Base-by-base conservation (phyloP, 2,888 invertebrate genomes). In the Pollenia amentaria region DNA sequence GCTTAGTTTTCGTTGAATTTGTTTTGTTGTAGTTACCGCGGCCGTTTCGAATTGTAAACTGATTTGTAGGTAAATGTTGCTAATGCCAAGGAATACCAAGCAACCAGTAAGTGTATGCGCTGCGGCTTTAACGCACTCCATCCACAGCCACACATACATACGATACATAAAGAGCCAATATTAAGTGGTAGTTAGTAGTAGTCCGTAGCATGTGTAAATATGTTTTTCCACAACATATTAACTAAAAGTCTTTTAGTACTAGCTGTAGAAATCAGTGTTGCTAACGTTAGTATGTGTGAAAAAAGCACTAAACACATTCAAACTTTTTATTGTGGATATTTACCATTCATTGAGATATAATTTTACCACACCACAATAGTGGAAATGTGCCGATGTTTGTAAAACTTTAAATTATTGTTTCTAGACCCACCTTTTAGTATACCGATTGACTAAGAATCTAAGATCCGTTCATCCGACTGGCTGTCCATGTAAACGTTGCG, bases 21-120 rank as follows among this genome's bases (percentile, higher is more conserved):
- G 14, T 69, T 80, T 69, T 64, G 70, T 85, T 84, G 82, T 81
- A 64, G 87, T 88, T 85, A 82, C 85, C 85, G 72, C 84, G 62
- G 73, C 72, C 76, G 84, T 57, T 84, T 81, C 77, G 77, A 84
- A 77, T 53, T 77, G 84, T 87, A 73, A 87, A 87, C 87, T 87
- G 84, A 84, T 77, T 87, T 77, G 67, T 72, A 70, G 80, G 60
- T 72, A 83, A 82, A 77, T 79, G 82, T 83, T 81, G 72, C 65
- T 76, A 77, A 81, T 77, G 76, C 57, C 76, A 44, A 65, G 76
- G 70, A 80, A 76, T 53, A 80, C 87, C 76, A 80, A 84, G 87
- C 87, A 87, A 87, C 87, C 87, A 55, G 82, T 77, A 65, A 77
- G 73, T 69, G 82, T 82, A 69, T 76, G 65, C 53, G 46, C 69